Evolutionary conservation across 2,888 invertebrate species (phyloP), one percentile per base, ranked within the genome.

Genomic region (Polydrusus cervinus): DNA sequence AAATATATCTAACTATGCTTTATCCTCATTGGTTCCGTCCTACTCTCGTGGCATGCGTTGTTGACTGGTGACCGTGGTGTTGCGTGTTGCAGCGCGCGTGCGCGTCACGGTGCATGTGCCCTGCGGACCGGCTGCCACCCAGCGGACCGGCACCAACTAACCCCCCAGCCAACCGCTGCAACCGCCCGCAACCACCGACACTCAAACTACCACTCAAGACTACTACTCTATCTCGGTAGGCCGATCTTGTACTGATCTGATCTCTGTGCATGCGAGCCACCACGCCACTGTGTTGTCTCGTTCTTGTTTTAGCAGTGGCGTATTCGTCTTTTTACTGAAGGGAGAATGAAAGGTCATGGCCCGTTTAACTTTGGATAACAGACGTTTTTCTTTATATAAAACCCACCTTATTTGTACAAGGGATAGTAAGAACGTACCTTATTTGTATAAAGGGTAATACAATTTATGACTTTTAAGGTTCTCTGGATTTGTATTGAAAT

Each of bases 51-150:
- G 75, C 71, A 72, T 76, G 76, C 55, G 69, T 64, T 72, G 76
- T 66, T 76, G 77, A 77, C 68, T 72, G 76, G 62, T 76, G 74
- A 77, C 68, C 86, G 86, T 84, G 82, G 84, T 86, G 86, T 87
- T 86, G 86, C 86, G 87, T 87, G 93, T 94, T 94, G 92, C 94
- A 95, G 94, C 94, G 92, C 93, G 94, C 92, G 94, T 94, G 92
- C 93, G 94, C 91, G 93, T 93, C 91, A 93, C 93, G 92, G 93
- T 94, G 92, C 94, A 94, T 94, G 94, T 94, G 92, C 93, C 93
- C 86, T 86, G 86, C 85, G 85, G 87, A 85, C 85, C 86, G 81
- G 84, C 75, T 57, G 43, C 85, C 84, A 83, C 82, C 83, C 86
- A 85, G 84, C 85, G 85, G 85, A 74, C 66, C 77, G 86, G 81